A percentile compares a stretch with the other conserved stretches of the same genome.
phyloP scores from a whole-genome alignment of 2,888 invertebrate genomes.

The Hemistola chrysoprasaria region DNA sequence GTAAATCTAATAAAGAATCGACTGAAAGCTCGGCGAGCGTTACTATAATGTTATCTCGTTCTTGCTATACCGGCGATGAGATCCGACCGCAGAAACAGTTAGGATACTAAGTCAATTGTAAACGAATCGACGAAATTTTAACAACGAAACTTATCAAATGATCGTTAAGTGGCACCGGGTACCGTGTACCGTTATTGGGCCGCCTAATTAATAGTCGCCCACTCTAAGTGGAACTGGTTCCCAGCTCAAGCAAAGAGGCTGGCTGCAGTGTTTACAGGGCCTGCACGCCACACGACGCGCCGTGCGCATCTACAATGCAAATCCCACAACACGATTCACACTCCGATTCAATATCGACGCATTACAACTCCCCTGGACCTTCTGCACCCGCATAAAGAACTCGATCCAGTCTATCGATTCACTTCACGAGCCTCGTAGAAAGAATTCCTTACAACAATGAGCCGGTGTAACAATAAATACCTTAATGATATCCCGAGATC shows the following conservation, averaged over 20 bases:
- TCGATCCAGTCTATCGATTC: conserved; percentile 71
- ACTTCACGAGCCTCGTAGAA: conserved; percentile 71
- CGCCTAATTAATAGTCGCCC: conserved; percentile 74
- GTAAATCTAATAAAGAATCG: conserved; percentile 32
- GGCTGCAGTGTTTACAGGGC: conserved; percentile 50
- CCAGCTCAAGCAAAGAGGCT: conserved; percentile 33
- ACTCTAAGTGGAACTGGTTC: conserved; percentile 65
- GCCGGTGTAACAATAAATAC: conserved; percentile 81
- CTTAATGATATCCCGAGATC: conserved; percentile 82
- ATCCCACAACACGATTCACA: conserved; percentile 62
- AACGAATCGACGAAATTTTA: conserved; percentile 50
- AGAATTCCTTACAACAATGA: conserved; percentile 81
- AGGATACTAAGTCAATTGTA: conserved; percentile 54
- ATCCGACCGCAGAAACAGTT: conserved; percentile 41
- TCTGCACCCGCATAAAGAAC: conserved; percentile 49
- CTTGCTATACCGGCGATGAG: conserved; percentile 36
- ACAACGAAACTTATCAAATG: conserved; percentile 65
- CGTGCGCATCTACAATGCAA: conserved; percentile 75
- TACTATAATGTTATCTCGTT: conserved; percentile 46
- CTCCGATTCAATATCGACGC: conserved; percentile 59
- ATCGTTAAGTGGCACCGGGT: conserved; percentile 56
- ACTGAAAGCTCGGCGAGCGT: conserved; percentile 39
- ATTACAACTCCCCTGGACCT: conserved; percentile 46
- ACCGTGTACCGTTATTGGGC: conserved; percentile 57
- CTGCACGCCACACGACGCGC: conserved; percentile 55